Conservation (phyloP, 2,888 invertebrate species). For the Prosapia bicincta region DNA sequence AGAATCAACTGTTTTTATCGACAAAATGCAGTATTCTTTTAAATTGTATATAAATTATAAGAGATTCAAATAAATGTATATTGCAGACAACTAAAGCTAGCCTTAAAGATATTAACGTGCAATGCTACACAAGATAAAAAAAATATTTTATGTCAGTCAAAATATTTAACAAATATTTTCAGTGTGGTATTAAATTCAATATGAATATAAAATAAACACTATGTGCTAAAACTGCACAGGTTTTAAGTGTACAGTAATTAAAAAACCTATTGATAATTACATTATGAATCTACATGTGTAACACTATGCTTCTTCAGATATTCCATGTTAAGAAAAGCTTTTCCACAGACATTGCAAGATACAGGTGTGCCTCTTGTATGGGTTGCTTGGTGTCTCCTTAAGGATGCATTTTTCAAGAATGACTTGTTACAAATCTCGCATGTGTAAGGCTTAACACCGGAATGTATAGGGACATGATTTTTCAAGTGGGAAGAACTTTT, state of each 20-base stretch:
- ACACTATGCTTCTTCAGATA: slow-evolving; percentile 36
- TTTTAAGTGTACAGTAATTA: background rate
- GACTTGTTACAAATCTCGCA: slow-evolving; percentile 36
- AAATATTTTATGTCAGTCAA: no score
- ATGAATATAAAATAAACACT: no score
- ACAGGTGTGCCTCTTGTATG: slow-evolving; percentile 35
- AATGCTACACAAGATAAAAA: no score
- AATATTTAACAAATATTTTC: no score
- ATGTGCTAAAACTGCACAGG: no score
- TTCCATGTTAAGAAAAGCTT: slow-evolving; percentile 36
- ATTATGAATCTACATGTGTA: slow-evolving; percentile 25
- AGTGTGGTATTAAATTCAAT: no score
- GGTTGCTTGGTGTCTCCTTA: slow-evolving; percentile 36
- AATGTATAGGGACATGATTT: slow-evolving; percentile 38
- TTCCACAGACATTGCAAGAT: slow-evolving; percentile 36
- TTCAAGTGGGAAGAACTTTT: slow-evolving; percentile 38
- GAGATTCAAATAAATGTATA: no score
- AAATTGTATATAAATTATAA: no score
- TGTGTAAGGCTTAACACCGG: slow-evolving; percentile 35
- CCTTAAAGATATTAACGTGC: no score
- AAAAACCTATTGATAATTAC: background rate
- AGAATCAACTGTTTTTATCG: no score
- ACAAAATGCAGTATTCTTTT: no score
- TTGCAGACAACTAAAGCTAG: no score
- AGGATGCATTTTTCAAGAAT: slow-evolving; percentile 37